Base-by-base conservation (phyloP, 2,113 vertebrate genomes). In the Puffinus mauretanicus region DNA sequence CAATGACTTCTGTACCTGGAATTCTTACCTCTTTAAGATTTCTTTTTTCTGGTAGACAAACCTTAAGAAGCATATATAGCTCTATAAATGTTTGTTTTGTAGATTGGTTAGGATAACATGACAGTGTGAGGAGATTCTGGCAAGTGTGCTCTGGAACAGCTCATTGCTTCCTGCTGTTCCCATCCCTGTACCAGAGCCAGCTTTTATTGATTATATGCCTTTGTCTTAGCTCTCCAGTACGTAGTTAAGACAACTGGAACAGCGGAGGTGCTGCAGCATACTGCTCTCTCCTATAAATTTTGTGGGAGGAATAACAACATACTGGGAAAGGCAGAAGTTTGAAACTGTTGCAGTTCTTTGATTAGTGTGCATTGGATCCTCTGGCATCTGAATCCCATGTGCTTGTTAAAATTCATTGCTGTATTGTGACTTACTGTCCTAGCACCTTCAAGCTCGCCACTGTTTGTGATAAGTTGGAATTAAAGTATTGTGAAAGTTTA, bases 401-500 rank as follows among this genome's bases (percentile, higher is more conserved):
- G 40, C 62, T 79, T 80, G n/a, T 66, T 76, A 46, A 91, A 88
- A 82, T 49, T 67, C 36, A 40, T 79, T 70, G 54, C 82, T 95
- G 42, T 80, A 44, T 66, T 75, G 42, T 88, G 49, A 92, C 60
- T 89, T 90, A 16, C 51, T 93, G 36, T 92, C 67, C 44, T n/a
- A 38, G 80, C 82, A 94, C 65, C 82, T 83, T 95, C 71, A 83
- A 46, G 57, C 71, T 95, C 2, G 3, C 60, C 86, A 54, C 90
- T 88, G 26, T 64, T 80, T 64, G 29, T 85, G n/a, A 14, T 61
- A 77, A 78, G 36, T 69, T 83, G 78, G 64, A 95, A 82, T 96
- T 67, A 38, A 94, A 84, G 58, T 77, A 47, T 95, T 96, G 65
- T n/a, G 22, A 44, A 93, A 92, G 51, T 82, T 69, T 78, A 85